phyloP scores from a whole-genome alignment of 2,888 invertebrate genomes.

The Drosophila parthenogenetica region DNA sequence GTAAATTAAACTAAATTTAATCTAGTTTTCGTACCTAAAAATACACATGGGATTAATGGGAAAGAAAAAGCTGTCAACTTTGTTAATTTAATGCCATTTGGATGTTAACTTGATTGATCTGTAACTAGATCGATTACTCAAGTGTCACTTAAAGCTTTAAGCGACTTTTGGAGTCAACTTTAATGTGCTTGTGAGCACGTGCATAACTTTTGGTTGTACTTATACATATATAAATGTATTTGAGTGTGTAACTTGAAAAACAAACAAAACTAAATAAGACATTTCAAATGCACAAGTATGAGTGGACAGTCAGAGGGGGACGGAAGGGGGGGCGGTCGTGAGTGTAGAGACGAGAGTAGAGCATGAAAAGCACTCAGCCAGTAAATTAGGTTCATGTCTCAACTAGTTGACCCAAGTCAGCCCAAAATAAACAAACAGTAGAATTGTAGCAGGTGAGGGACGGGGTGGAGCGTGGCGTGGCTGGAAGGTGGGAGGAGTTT shows the following conservation, averaged over 20 bases:
- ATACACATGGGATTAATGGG: neutral
- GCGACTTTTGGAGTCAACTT: constrained; percentile 32
- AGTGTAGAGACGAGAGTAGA: constrained; percentile 23
- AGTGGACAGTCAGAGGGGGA: neutral
- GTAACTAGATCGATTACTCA: neutral
- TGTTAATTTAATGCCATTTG: neutral
- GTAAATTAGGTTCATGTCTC: constrained; percentile 81
- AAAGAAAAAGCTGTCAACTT: constrained; percentile 9
- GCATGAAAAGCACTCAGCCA: constrained; percentile 77
- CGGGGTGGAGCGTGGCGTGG: neutral
- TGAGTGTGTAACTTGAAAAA: constrained; percentile 46
- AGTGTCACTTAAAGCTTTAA: constrained; percentile 14
- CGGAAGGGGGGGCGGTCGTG: neutral
- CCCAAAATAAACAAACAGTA: constrained; percentile 70
- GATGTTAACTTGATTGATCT: constrained; percentile 1
- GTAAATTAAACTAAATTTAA: neutral
- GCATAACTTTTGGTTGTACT: constrained; percentile 38
- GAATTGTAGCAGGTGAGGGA: constrained; percentile 17
- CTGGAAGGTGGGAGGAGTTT: constrained; percentile 6
- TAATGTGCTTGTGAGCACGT: constrained; percentile 51
- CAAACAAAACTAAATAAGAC: constrained; percentile 71
- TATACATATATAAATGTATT: constrained; percentile 13
- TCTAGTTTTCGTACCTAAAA: neutral
- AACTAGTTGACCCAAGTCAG: constrained; percentile 78
- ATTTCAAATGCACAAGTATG: constrained; percentile 54